Conservation (phyloP, 1,140 invertebrate genomes). For the Pantala flavescens region DNA sequence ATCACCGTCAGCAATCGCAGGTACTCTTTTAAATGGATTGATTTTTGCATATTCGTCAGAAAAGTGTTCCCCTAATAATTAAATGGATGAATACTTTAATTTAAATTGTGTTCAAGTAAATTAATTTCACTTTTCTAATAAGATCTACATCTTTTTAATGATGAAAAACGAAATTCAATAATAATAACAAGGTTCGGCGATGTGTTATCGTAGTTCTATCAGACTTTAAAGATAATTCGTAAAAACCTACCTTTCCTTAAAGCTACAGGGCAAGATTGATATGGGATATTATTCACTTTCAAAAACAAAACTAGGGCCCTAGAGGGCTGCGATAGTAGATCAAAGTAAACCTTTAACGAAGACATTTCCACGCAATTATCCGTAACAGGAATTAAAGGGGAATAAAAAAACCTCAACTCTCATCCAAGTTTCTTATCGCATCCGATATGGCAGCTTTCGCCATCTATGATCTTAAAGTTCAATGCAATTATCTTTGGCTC, state of each 20-base stretch:
- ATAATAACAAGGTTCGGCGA: too few relatives aligned
- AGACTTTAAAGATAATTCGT: too few relatives aligned
- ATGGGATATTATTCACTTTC: constrained; percentile 49
- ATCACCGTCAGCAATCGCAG: constrained; percentile 65
- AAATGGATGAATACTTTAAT: not conserved
- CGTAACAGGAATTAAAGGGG: too few relatives aligned
- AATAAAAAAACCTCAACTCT: too few relatives aligned
- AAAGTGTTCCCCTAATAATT: constrained; percentile 54
- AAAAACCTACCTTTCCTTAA: constrained; percentile 40
- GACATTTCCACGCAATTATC: too few relatives aligned
- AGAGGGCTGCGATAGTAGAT: constrained; percentile 62
- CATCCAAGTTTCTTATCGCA: too few relatives aligned
- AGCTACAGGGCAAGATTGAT: constrained; percentile 41
- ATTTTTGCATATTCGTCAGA: constrained; percentile 56
- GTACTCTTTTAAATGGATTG: constrained; percentile 66
- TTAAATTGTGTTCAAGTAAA: not conserved
- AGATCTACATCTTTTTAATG: not conserved
- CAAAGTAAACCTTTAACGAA: constrained; percentile 50
- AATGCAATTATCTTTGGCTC: too few relatives aligned
- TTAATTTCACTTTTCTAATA: not conserved
- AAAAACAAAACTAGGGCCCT: constrained; percentile 59
- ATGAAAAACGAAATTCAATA: not conserved
- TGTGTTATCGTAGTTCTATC: too few relatives aligned
- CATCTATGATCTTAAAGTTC: too few relatives aligned
- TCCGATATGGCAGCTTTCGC: too few relatives aligned